Conservation (phyloP, 1,140 invertebrate species). For the Hormaphis cornu region DNA sequence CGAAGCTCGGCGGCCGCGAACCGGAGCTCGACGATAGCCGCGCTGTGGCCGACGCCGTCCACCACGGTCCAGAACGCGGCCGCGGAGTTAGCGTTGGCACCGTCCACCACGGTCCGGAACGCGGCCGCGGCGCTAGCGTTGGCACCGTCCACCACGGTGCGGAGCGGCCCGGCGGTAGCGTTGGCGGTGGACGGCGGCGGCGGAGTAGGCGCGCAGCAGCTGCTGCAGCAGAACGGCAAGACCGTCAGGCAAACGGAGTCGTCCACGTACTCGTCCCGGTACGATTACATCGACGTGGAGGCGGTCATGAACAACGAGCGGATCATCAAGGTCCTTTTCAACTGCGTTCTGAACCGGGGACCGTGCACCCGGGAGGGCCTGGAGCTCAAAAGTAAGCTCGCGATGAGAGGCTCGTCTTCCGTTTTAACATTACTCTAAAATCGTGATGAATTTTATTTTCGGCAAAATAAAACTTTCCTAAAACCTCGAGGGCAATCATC, state of each 20-base stretch:
- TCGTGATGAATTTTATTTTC: too few relatives aligned
- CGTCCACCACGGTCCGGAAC: not conserved
- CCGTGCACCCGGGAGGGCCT: constrained; percentile 47
- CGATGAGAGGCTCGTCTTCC: too few relatives aligned
- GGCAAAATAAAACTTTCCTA: too few relatives aligned
- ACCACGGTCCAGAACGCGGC: not conserved
- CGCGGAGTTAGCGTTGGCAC: too few relatives aligned
- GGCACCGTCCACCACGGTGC: not conserved
- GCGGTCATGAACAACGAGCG: constrained; percentile 46
- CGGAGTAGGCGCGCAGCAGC: too few relatives aligned
- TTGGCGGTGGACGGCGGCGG: too few relatives aligned
- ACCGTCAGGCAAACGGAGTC: not conserved
- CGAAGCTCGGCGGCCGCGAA: not conserved
- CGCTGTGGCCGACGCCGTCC: too few relatives aligned
- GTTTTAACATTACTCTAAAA: too few relatives aligned
- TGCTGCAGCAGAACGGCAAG: too few relatives aligned
- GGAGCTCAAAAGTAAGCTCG: constrained; percentile 47
- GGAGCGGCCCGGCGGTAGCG: not conserved
- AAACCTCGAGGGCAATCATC: too few relatives aligned
- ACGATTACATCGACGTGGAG: constrained; percentile 49
- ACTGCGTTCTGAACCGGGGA: constrained; percentile 47
- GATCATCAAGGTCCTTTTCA: constrained; percentile 46
- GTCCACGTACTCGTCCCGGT: constrained; percentile 46
- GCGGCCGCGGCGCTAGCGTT: not conserved
- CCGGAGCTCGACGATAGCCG: not conserved